These are phyloP conservation scores for Pollenia amentaria DNA, from an alignment of 2,888 invertebrate species.

Conservation along the genomic window DNA sequence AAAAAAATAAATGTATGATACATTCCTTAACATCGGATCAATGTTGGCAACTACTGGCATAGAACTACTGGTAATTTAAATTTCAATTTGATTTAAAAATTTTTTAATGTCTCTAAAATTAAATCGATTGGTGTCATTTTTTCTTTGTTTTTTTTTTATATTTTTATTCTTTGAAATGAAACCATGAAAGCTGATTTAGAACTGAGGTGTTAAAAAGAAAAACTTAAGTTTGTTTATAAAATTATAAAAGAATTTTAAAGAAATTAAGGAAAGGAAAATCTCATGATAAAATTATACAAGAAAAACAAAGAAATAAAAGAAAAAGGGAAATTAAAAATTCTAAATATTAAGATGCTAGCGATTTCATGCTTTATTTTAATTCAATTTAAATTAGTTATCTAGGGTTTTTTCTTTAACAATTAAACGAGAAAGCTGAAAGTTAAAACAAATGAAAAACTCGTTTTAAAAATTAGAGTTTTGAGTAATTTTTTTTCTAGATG, in stretches of 20 bases:
- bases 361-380: constrained; percentile 65
- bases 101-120: constrained; percentile 48
- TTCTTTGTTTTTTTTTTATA: constrained; percentile 6
- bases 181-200: constrained; percentile 70
- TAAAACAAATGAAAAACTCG: too few species aligned
- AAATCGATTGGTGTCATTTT: constrained; percentile 68
- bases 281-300: background rate
- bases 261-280: constrained; percentile 14
- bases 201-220: constrained; percentile 54
- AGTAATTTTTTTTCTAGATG: too few species aligned
- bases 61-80: constrained; percentile 48
- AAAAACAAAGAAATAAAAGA: constrained; percentile 8
- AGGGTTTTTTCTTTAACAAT: constrained; percentile 8
- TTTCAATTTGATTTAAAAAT: constrained; percentile 13
- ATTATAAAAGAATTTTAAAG: constrained; percentile 18
- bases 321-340: constrained; percentile 30
- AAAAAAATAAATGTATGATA: constrained; percentile 58
- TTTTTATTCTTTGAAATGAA: constrained; percentile 61
- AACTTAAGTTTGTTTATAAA: background rate
- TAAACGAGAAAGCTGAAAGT: constrained; percentile 41
- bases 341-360: constrained; percentile 65
- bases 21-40: constrained; percentile 55
- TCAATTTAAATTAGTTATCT: constrained; percentile 27
- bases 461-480: too few species aligned
- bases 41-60: constrained; percentile 62